These are phyloP conservation scores for Falco rusticolus DNA, from an alignment of 2,797 vertebrate genomes.

Conservation along the genomic window DNA sequence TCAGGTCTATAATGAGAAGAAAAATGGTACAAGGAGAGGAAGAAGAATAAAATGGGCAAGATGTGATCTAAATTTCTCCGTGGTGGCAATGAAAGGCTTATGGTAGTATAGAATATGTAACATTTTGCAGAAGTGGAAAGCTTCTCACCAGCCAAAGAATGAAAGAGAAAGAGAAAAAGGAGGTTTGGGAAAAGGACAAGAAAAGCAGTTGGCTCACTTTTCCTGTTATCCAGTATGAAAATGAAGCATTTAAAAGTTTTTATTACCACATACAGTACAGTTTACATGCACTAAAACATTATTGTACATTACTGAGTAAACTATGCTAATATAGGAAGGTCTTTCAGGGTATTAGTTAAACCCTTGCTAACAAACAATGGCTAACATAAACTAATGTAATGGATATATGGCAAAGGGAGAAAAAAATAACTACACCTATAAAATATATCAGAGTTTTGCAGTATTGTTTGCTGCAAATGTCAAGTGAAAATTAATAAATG, in stretches of 20 bases:
- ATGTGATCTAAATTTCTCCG: not conserved
- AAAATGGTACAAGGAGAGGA: not conserved
- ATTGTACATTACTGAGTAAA: not conserved
- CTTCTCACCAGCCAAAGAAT: not conserved
- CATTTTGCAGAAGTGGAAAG: not conserved
- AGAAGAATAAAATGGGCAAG: not conserved
- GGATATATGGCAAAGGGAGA: not conserved
- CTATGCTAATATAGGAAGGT: not conserved
- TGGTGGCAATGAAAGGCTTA: not conserved
- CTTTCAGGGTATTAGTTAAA: not conserved
- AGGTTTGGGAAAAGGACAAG: not conserved
- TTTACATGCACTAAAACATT: not conserved
- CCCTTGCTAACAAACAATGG: constrained; percentile 20
- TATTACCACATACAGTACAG: not conserved
- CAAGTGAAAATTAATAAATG: constrained; percentile 23
- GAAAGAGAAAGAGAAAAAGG: not conserved
- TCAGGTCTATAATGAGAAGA: not conserved
- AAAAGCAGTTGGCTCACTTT: not conserved
- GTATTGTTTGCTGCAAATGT: not conserved
- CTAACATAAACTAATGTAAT: not conserved
- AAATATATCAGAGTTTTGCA: not conserved
- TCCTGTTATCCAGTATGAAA: not conserved
- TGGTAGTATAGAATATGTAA: not conserved
- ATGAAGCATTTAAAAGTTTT: constrained; percentile 16
- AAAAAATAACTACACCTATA: not conserved